Base-by-base conservation (phyloP, 2,888 invertebrate species). In the Stegophylla sp. region DNA sequence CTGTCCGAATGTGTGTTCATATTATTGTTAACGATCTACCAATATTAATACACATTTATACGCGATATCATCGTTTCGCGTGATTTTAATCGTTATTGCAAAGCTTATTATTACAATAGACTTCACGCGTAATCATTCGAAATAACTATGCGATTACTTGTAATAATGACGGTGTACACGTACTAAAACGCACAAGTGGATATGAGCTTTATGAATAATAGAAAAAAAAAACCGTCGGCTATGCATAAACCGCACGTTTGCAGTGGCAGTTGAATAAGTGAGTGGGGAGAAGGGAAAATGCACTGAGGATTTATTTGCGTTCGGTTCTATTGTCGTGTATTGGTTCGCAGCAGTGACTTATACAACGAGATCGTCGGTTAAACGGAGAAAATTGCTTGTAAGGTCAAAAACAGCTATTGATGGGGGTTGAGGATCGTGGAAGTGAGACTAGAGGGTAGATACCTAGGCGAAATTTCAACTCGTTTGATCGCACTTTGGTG, bases 251-350 rank as follows among this genome's bases (percentile, higher is more conserved):
- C 17, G n/a, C n/a, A 23, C 1, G 26, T 9, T 34, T 56, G 9
- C 4, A 15, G 56, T 56, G 20, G 20, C n/a, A n/a, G n/a, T n/a
- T n/a, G n/a, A n/a, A n/a, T n/a, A n/a, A 26, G 9, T 0, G n/a
- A 1, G 7, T 10, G 10, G 10, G 41, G 34, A 34, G 34, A n/a
- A n/a, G 34, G 34, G 34, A 7, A 34, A 7, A 34, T 34, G 7
- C 41, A 56, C 41, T 72, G 12, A 73, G 59, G 73, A 45, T 73
- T 61, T 73, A 61, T 7, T 43, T 4, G 43, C 23, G 41, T 56
- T 41, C 41, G n/a, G n/a, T 17, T 28, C 69, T 51, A 51, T 72
- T 53, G n/a, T n/a, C n/a, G n/a, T n/a, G 48, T 53, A 15, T 59
- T 2, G 4, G 56, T 26, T 23, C 13, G 41, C 15, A 41, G 7